phyloP scores from a whole-genome alignment of 2,797 vertebrate species.

The Falco cherrug region DNA sequence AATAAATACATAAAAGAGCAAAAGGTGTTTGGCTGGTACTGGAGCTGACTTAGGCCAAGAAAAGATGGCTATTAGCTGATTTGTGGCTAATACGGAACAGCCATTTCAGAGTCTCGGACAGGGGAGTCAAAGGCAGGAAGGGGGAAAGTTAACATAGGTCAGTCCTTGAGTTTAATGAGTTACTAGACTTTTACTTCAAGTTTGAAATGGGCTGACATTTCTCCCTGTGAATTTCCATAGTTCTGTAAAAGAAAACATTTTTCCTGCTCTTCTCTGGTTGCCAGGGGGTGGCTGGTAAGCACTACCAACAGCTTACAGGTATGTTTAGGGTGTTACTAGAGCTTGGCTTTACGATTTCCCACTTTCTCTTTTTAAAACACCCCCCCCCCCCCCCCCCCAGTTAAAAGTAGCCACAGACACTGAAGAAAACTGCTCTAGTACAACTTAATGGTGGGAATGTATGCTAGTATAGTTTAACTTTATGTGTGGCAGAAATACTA shows the following conservation, averaged over 20 bases:
- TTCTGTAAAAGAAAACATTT: neutral
- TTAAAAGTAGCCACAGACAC: neutral
- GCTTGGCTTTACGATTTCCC: neutral
- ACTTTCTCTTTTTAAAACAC: neutral
- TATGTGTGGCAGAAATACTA: neutral
- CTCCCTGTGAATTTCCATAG: neutral
- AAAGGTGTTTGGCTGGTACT: neutral
- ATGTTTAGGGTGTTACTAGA: neutral
- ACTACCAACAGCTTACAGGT: neutral
- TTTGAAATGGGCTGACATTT: neutral
- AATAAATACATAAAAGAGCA: too few species aligned
- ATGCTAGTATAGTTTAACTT: neutral
- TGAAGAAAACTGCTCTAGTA: neutral
- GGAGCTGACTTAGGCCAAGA: neutral
- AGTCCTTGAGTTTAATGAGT: neutral
- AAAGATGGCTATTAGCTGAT: neutral
- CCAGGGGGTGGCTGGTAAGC: neutral
- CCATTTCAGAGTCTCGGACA: neutral
- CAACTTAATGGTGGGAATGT: neutral
- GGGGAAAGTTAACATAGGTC: neutral
- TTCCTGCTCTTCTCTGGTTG: neutral
- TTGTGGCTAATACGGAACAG: neutral
- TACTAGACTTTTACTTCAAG: neutral
- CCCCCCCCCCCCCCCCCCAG: neutral
- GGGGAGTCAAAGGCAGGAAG: neutral